Conservation (phyloP, 2,113 vertebrate species). For the Leptobrachium leishanense region DNA sequence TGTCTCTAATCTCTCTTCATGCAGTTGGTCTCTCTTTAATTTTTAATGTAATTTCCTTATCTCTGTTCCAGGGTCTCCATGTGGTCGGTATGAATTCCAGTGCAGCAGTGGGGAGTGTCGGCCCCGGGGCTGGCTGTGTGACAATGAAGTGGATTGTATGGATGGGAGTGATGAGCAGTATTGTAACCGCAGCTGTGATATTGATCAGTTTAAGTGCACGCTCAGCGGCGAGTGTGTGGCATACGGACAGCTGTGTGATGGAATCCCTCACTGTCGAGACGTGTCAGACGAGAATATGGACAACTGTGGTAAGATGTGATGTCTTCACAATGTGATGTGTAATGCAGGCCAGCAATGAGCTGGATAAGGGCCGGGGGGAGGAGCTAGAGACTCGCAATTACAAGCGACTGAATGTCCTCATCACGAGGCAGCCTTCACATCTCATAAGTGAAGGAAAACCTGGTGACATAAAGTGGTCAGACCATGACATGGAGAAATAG, state of each 20-base stretch:
- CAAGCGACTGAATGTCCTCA: too few species aligned
- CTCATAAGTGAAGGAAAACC: too few species aligned
- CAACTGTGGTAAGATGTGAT: slow-evolving; percentile 65
- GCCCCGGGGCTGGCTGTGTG: slow-evolving; percentile 82
- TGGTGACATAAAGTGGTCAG: too few species aligned
- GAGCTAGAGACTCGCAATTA: too few species aligned
- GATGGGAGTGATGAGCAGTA: slow-evolving; percentile 76
- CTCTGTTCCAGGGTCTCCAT: slow-evolving; percentile 46
- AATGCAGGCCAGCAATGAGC: too few species aligned
- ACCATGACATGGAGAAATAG: too few species aligned
- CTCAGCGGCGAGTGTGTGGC: slow-evolving; percentile 70
- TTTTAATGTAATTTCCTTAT: neutral
- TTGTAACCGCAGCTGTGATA: slow-evolving; percentile 60
- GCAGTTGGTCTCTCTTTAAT: too few species aligned
- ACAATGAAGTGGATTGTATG: slow-evolving; percentile 80
- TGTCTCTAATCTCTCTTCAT: neutral
- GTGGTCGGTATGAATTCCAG: slow-evolving; percentile 71
- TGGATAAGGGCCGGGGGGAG: too few species aligned
- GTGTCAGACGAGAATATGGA: slow-evolving; percentile 70
- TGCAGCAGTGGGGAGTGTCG: slow-evolving; percentile 75
- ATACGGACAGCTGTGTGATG: slow-evolving; percentile 73
- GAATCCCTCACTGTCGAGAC: slow-evolving; percentile 64
- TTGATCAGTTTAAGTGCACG: slow-evolving; percentile 64
- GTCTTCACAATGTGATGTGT: too few species aligned
- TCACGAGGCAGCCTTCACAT: too few species aligned